Percentiles rank a stretch among this genome's conserved stretches.
Evolutionary conservation across 2,113 vertebrate species (phyloP).

Genomic region (Barbus barbus): DNA sequence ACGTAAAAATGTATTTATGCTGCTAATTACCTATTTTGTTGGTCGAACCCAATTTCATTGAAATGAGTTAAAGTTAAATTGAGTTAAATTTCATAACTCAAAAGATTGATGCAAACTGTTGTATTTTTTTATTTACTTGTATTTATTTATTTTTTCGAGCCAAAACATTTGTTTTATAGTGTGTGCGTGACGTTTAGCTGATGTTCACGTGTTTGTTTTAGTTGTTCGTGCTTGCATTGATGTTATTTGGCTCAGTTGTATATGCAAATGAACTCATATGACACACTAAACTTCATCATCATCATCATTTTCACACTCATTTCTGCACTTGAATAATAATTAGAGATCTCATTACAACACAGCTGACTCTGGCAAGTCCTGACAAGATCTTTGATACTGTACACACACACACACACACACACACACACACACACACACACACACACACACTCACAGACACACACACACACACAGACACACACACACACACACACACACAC

Average conservation of each 20-base stretch:
- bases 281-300: background rate
- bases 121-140: too few species aligned
- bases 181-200: background rate
- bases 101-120: too few species aligned
- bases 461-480: too few species aligned
- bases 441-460: background rate
- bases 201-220: background rate
- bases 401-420: background rate
- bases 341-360: background rate
- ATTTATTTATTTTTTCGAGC: background rate
- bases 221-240: background rate
- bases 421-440: background rate
- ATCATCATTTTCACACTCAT: constrained; percentile 43
- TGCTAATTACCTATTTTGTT: too few species aligned
- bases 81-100: too few species aligned
- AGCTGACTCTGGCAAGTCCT: constrained; percentile 26
- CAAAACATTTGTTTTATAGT: background rate
- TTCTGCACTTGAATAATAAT: constrained; percentile 48
- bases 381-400: background rate
- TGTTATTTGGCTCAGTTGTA: too few species aligned
- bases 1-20: too few species aligned
- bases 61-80: too few species aligned
- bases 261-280: background rate
- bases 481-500: background rate
- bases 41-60: too few species aligned